Conservation (phyloP, 2,797 vertebrate genomes). For the Lemur catta region DNA sequence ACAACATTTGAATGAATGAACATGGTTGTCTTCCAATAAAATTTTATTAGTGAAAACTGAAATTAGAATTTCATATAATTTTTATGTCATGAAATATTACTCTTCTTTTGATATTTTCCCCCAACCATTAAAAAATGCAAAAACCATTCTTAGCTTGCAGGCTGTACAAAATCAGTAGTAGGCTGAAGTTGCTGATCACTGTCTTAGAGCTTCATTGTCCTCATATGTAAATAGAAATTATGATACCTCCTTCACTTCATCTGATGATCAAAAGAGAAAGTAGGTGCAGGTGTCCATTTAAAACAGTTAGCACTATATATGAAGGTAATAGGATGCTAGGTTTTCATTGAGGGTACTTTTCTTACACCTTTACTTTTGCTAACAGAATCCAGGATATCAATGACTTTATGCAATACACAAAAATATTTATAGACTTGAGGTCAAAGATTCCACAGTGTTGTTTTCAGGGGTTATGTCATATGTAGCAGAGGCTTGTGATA, state of each 20-base stretch:
- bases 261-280: neutral
- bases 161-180: neutral
- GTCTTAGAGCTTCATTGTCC: neutral
- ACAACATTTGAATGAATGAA: neutral
- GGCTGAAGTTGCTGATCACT: neutral
- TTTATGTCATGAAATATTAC: neutral
- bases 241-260: neutral
- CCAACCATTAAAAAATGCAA: neutral
- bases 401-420: neutral
- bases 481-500: neutral
- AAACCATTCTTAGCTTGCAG: neutral
- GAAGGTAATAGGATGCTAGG: too few species aligned
- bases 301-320: neutral
- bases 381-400: neutral
- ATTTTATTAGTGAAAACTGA: neutral
- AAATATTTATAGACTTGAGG: neutral
- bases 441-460: neutral
- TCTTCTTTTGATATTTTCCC: neutral
- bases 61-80: neutral
- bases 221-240: neutral
- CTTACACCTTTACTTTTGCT: neutral
- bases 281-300: neutral
- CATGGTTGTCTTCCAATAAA: neutral
- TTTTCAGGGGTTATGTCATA: neutral
- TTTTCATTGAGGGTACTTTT: neutral